Conservation (phyloP, 2,797 vertebrate genomes). For the Eulemur rubriventer region DNA sequence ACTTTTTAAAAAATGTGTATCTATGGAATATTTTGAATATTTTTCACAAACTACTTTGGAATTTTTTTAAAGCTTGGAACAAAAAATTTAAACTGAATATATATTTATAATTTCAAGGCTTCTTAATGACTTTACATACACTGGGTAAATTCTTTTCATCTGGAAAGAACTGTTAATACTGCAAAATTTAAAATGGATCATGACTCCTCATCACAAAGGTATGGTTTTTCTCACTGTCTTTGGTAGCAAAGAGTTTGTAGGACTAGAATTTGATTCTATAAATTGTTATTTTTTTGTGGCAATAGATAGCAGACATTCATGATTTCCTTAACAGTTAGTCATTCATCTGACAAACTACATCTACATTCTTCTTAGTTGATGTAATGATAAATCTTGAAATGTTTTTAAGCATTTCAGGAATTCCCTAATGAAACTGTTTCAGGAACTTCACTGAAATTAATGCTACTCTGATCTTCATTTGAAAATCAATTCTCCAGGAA, state of each 20-base stretch:
- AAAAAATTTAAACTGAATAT: not conserved
- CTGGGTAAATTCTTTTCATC: not conserved
- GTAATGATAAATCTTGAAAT: not conserved
- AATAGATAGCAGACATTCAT: not conserved
- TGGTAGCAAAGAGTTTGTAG: not conserved
- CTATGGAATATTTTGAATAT: not conserved
- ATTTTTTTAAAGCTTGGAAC: conserved; percentile 14
- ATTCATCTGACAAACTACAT: not conserved
- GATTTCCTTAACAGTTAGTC: not conserved
- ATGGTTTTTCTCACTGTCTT: not conserved
- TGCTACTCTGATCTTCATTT: conserved; percentile 5
- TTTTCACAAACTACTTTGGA: not conserved
- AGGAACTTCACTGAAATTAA: not conserved
- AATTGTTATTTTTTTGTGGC: conserved; percentile 14
- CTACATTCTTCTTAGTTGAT: not conserved
- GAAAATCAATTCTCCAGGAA: not conserved
- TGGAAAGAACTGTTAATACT: conserved; percentile 2
- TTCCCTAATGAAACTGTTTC: not conserved
- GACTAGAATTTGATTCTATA: not conserved
- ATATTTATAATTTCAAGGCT: not conserved
- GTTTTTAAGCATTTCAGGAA: not conserved
- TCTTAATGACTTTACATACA: not conserved
- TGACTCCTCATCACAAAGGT: not conserved
- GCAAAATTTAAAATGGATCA: conserved; percentile 5
- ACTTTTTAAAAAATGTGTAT: not conserved